Percentiles rank a stretch among this genome's conserved stretches.
phyloP scores from a whole-genome alignment of 64 coral and sea anemone species.

The Platygyra sinensis region DNA sequence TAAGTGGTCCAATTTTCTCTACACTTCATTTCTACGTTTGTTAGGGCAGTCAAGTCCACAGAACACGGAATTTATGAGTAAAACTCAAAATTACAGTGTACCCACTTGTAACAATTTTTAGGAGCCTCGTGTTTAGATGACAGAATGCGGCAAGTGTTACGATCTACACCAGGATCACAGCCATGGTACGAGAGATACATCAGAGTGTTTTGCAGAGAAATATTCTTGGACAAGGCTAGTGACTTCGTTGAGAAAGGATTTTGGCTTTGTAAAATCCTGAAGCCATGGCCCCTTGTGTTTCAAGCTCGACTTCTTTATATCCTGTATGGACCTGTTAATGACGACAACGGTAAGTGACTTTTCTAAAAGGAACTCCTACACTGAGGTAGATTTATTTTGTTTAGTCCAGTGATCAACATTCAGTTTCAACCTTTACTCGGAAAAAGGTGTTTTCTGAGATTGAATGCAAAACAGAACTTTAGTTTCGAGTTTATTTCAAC shows the following conservation, averaged over 20 bases:
- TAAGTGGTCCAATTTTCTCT: too few species aligned
- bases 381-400: not conserved
- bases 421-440: too few species aligned
- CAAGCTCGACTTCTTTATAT: slow-evolving; percentile 92
- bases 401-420: too few species aligned
- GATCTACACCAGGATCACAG: slow-evolving; percentile 77
- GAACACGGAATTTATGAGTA: too few species aligned
- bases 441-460: too few species aligned
- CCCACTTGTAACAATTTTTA: not conserved
- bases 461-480: too few species aligned
- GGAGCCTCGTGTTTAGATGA: slow-evolving; percentile 92
- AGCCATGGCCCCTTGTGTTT: slow-evolving; percentile 93
- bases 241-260: slow-evolving; percentile 84
- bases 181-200: slow-evolving; percentile 97
- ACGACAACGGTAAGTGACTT: slow-evolving; percentile 63
- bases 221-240: slow-evolving; percentile 89
- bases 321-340: slow-evolving; percentile 83
- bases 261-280: slow-evolving; percentile 92
- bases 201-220: slow-evolving; percentile 94
- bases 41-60: too few species aligned
- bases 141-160: slow-evolving; percentile 78
- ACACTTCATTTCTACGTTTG: too few species aligned
- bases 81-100: too few species aligned
- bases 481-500: too few species aligned
- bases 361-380: not conserved